Evolutionary conservation across 2,797 vertebrate species (phyloP).

Genomic region (Pogonophryne albipinna): DNA sequence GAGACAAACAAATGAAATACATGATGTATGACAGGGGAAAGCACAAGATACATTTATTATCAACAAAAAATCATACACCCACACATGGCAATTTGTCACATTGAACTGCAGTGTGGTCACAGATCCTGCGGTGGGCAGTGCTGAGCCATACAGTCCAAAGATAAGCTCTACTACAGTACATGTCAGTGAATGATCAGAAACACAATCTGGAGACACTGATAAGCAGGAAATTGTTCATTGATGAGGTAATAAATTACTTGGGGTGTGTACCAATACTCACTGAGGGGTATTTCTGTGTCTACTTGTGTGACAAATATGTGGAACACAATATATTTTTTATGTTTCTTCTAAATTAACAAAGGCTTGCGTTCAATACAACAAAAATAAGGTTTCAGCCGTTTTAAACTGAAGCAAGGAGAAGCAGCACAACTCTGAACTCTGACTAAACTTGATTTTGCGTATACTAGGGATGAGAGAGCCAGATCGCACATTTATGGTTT

Average conservation of each 20-base stretch:
- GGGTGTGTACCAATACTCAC: not conserved
- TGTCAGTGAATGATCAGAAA: conserved; percentile 19
- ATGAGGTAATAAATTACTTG: not conserved
- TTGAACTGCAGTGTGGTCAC: conserved; percentile 58
- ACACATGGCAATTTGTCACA: conserved; percentile 30
- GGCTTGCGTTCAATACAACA: not conserved
- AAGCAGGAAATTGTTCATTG: not conserved
- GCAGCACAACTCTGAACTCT: not conserved
- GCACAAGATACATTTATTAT: conserved; percentile 63
- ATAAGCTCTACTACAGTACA: conserved; percentile 14
- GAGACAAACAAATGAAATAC: conserved; percentile 55
- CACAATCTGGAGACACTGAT: not conserved
- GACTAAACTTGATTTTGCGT: not conserved
- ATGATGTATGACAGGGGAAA: conserved; percentile 57
- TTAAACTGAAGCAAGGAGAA: not conserved
- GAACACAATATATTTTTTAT: not conserved
- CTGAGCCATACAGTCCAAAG: conserved; percentile 54
- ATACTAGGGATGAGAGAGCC: not conserved
- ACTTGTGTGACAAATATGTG: not conserved
- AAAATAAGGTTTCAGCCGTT: no score
- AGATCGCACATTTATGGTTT: not conserved
- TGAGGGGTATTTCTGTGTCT: not conserved
- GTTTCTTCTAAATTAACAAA: not conserved
- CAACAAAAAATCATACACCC: conserved; percentile 20
- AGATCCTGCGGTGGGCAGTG: conserved; percentile 78